Percentiles rank a stretch among this genome's conserved stretches.
phyloP scores from a whole-genome alignment of 2,113 vertebrate genomes.

The Euleptes europaea region DNA sequence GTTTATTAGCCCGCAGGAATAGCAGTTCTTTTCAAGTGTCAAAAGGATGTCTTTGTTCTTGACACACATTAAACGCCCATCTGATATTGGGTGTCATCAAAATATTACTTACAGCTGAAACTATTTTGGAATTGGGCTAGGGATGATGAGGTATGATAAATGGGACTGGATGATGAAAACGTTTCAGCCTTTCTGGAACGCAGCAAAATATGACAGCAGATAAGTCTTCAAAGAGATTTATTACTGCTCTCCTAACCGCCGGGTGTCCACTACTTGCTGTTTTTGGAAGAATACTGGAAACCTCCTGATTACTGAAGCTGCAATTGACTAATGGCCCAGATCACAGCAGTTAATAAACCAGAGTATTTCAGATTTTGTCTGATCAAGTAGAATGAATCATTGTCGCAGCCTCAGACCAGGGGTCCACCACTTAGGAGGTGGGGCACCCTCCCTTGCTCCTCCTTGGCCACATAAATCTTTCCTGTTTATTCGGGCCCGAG shows the following conservation, averaged over 20 bases:
- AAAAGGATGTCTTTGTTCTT: conserved; percentile 1
- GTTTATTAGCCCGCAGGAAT: background rate
- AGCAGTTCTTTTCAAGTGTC: background rate
- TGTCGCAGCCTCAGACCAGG: no score
- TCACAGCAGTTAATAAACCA: background rate
- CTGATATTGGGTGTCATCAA: background rate
- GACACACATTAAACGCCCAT: conserved; percentile 1
- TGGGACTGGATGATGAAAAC: conserved; percentile 60
- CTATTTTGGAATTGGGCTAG: conserved; percentile 46
- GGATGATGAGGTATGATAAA: conserved; percentile 60
- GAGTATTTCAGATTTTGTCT: conserved; percentile 1
- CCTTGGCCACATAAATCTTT: no score
- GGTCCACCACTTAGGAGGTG: no score
- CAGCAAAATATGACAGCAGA: conserved; percentile 47
- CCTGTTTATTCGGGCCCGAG: no score
- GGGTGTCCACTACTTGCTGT: conserved; percentile 26
- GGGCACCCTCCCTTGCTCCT: no score
- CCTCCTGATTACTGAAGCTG: background rate
- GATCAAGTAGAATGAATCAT: background rate
- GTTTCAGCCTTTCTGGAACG: conserved; percentile 51
- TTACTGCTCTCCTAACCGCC: conserved; percentile 66
- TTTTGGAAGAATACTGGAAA: background rate
- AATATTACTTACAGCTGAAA: conserved; percentile 58
- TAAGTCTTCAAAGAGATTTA: conserved; percentile 67
- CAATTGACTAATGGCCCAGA: background rate